phyloP scores from a whole-genome alignment of 2,888 invertebrate species.

The Acleris literana region DNA sequence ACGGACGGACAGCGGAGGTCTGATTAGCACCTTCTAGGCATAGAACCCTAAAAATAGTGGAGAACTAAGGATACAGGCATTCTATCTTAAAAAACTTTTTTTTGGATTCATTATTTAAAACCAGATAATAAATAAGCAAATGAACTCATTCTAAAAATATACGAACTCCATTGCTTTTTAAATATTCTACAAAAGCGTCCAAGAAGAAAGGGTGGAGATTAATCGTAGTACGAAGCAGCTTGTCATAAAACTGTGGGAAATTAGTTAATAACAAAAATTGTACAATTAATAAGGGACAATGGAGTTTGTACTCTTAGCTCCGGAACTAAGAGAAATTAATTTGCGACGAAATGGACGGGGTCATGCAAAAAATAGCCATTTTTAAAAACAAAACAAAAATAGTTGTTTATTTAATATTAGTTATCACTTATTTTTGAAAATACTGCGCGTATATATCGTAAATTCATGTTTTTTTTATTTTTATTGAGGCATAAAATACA shows the following conservation, averaged over 20 bases:
- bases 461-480: no score
- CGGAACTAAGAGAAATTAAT: slow-evolving; percentile 22
- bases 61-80: no score
- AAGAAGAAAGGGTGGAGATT: slow-evolving; percentile 2
- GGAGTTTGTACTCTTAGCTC: slow-evolving; percentile 9
- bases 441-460: no score
- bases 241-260: slow-evolving; percentile 7
- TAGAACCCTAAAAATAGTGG: no score
- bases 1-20: no score
- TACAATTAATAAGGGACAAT: slow-evolving; percentile 22
- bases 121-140: no score
- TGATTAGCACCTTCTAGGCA: no score
- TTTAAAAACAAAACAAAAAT: background rate
- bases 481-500: no score
- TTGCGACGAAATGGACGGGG: slow-evolving; percentile 11
- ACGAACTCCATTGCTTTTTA: background rate
- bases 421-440: no score
- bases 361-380: background rate
- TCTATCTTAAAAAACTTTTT: no score
- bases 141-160: background rate
- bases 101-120: no score
- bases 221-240: slow-evolving; percentile 1
- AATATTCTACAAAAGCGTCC: background rate
- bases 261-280: slow-evolving; percentile 24
- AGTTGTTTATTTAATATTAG: no score